Evolutionary conservation across 2,888 invertebrate genomes (phyloP).

Genomic region (Polydrusus cervinus): DNA sequence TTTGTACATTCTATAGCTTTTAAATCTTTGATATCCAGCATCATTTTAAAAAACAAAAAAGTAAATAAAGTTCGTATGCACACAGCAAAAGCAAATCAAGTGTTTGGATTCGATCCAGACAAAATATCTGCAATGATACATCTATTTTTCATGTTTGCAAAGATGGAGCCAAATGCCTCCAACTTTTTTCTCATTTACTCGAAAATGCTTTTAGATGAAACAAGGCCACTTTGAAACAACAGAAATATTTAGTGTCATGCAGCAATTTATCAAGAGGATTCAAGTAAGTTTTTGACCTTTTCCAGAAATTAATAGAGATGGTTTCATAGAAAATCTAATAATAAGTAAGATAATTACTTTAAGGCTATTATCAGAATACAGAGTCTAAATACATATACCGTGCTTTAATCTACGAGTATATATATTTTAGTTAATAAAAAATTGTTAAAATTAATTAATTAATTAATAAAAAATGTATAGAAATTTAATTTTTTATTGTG

Average conservation of each 20-base stretch:
- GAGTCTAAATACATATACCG: not conserved
- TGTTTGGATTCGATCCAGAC: constrained; percentile 16
- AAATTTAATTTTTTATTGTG: too few relatives aligned
- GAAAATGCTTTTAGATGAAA: constrained; percentile 21
- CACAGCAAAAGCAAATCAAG: constrained; percentile 17
- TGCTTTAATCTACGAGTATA: too few relatives aligned
- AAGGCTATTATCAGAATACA: not conserved
- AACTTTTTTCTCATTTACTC: constrained; percentile 22
- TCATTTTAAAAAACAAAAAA: not conserved
- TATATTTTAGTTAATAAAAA: too few relatives aligned
- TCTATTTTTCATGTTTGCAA: constrained; percentile 22
- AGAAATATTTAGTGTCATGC: constrained; percentile 21
- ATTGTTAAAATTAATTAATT: too few relatives aligned
- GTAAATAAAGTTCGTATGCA: constrained; percentile 14
- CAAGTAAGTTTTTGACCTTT: constrained; percentile 17
- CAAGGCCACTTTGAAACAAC: constrained; percentile 15
- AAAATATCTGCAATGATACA: constrained; percentile 29
- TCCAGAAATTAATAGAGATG: constrained; percentile 14
- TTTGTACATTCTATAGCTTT: not conserved
- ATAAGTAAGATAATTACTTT: not conserved
- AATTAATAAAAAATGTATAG: too few relatives aligned
- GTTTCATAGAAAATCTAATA: constrained; percentile 8
- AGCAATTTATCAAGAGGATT: constrained; percentile 17
- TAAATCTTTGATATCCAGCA: not conserved
- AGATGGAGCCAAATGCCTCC: constrained; percentile 23